Base-by-base conservation (phyloP, 37 sponge, comb jelly and placozoan species). In the Ephydatia muelleri region DNA sequence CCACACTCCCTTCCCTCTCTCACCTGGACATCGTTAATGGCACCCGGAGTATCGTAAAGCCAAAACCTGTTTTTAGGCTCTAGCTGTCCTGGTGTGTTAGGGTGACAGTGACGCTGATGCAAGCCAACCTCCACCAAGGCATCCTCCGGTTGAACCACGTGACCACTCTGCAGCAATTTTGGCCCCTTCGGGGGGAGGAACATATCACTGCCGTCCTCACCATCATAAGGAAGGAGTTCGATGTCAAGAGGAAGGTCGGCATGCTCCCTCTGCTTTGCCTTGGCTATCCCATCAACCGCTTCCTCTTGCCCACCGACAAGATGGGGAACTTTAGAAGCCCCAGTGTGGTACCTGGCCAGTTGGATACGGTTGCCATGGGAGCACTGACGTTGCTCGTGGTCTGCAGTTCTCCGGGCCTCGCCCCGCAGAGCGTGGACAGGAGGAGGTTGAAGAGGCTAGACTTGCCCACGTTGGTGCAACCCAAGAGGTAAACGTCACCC, bases 401-500 rank as follows among this genome's bases (percentile, higher is more conserved):
- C 28, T 68, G 76, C 32, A 87, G 40, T 23, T 79, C 65, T 3
- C 91, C 91, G 19, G 94, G 91, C 28, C 76, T 70, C 34, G 79
- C 81, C 21, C 91, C 96, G 79, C 93, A 95, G n/a, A 95, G 72
- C 4, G 66, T 73, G 0, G 27, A 22, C 73, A 93, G 57, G 4
- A 95, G 70, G 1, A 65, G 74, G 71, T 93, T 93, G 77, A 95
- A 95, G 39, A 95, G 91, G 0, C 87, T 80, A 0, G 94, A 93
- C 49, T 95, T 95, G n/a, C 96, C 96, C 22, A 88, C 96, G 82
- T 95, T 95, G 65, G 96, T 93, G 32, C 93, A 93, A 19, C 96
- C 96, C 28, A 95, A 76, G 26, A 95, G 84, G 39, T 86, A 95
- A 64, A 95, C 87, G 65, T 95, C 91, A 4, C 96, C 96, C 39